A percentile compares a stretch with the other conserved stretches of the same genome.
phyloP scores from a whole-genome alignment of 2,797 vertebrate species.

The Megalops cyprinoides region DNA sequence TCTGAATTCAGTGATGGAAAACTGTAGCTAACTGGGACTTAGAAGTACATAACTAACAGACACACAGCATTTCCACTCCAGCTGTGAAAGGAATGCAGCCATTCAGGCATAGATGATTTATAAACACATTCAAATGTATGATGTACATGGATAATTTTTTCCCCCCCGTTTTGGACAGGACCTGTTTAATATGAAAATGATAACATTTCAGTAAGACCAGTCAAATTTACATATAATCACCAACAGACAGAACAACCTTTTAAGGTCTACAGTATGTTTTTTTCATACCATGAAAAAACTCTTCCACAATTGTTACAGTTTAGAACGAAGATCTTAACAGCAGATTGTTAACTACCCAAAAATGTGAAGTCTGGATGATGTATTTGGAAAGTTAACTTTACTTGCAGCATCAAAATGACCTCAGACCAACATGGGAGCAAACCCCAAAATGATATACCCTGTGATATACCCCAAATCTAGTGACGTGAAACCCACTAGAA shows the following conservation, averaged over 20 bases:
- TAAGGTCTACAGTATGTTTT: slow-evolving; percentile 39
- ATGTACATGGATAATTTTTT: slow-evolving; percentile 29
- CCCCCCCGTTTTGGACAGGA: background rate
- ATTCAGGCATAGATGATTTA: slow-evolving; percentile 33
- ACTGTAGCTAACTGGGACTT: background rate
- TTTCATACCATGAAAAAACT: slow-evolving; percentile 36
- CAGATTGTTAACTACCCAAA: background rate
- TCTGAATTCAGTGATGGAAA: slow-evolving; percentile 18
- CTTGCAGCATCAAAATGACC: background rate
- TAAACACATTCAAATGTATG: slow-evolving; percentile 21
- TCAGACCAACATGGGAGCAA: background rate
- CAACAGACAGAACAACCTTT: slow-evolving; percentile 3
- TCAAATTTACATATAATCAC: background rate
- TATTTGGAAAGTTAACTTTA: background rate
- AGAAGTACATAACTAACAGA: no score
- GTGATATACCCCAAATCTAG: no score
- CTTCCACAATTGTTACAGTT: background rate
- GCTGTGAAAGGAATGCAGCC: slow-evolving; percentile 29
- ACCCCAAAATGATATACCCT: background rate
- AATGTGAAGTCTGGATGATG: background rate
- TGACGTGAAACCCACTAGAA: slow-evolving; percentile 55
- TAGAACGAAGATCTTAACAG: background rate
- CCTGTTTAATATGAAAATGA: background rate
- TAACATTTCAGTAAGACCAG: slow-evolving; percentile 8
- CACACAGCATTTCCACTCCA: slow-evolving; percentile 55